Percentiles rank a stretch among this genome's conserved stretches.
Evolutionary conservation across 2,888 invertebrate species (phyloP).

Genomic region (Noctua comes): DNA sequence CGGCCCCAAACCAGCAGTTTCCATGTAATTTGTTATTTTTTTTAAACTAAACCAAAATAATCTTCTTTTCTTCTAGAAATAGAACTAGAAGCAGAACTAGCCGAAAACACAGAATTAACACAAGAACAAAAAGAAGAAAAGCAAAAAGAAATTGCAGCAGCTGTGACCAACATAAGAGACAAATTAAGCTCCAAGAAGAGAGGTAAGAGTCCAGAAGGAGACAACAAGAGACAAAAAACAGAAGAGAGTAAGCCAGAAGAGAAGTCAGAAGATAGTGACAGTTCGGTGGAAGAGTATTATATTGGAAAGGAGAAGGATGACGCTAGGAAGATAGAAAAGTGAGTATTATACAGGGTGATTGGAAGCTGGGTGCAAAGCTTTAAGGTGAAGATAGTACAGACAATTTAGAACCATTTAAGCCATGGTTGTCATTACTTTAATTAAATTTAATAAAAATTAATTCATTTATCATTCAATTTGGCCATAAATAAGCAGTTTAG

Average conservation of each 20-base stretch:
- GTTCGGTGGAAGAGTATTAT: conserved; percentile 89
- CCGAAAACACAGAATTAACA: conserved; percentile 70
- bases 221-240: conserved; percentile 71
- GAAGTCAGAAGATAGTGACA: conserved; percentile 71
- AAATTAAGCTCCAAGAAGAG: conserved; percentile 79
- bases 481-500: too few relatives aligned
- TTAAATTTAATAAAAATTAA: too few relatives aligned
- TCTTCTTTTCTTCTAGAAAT: conserved; percentile 75
- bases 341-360: conserved; percentile 65
- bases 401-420: too few relatives aligned
- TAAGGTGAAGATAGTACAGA: too few relatives aligned
- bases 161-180: conserved; percentile 83
- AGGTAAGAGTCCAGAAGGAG: conserved; percentile 73
- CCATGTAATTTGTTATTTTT: too few relatives aligned
- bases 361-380: too few relatives aligned
- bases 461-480: too few relatives aligned
- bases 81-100: conserved; percentile 79
- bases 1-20: too few relatives aligned
- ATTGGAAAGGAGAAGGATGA: conserved; percentile 91
- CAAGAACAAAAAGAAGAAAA: conserved; percentile 73
- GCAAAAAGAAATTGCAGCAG: conserved; percentile 77
- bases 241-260: conserved; percentile 73
- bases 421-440: too few relatives aligned
- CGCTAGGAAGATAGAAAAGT: conserved; percentile 91
- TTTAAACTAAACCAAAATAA: too few relatives aligned